Evolutionary conservation across 1,140 invertebrate genomes (phyloP), one percentile per base, ranked within the genome.

Genomic region (Euura saliciscinereae): DNA sequence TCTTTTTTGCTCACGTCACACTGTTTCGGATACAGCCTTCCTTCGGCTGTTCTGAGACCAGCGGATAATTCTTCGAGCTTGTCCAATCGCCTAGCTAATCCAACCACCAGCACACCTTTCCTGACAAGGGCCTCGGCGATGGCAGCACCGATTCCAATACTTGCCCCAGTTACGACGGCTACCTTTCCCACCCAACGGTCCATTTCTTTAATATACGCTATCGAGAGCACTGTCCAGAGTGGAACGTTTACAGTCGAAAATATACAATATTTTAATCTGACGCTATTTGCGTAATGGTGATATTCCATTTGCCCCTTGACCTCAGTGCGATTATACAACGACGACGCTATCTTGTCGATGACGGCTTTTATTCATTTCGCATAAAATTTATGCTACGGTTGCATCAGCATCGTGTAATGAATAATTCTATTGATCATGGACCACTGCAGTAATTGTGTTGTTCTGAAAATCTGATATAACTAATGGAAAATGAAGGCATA

Each of bases 91-190:
- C 93, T 87, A 0, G 93, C 93, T 51, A 94, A 85, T 0, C 92
- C 94, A 0, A 94, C 89, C 8, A 95, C 94, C 68, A 84, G 88
- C 69, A 95, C 79, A 3, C 93, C 93, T 43, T 88, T 80, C 44
- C 89, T 81, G 0, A 91, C 90, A 5, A 95, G 81, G 3, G 83
- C 77, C 74, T 87, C 81, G 10, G 88, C 87, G 13, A 91, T 86
- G 1, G 86, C 89, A 0, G 89, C 89, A 0, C 94, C 93, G 42
- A 95, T 94, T 0, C 94, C 94, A 1, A 88, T 85, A 73, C 92
- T 93, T 0, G 93, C 93, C 0, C 93, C 93, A 1, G 93, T 94
- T 11, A 95, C 90, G 10, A 95, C 87, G 1, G 92, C 94, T 0
- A 92, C 89, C 73, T 90, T 91, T 70, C 91, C 91, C 2, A 73